Evolutionary conservation across 2,797 vertebrate species (phyloP), one percentile per base, ranked within the genome.

Genomic region (Chaenodraco wilsoni): DNA sequence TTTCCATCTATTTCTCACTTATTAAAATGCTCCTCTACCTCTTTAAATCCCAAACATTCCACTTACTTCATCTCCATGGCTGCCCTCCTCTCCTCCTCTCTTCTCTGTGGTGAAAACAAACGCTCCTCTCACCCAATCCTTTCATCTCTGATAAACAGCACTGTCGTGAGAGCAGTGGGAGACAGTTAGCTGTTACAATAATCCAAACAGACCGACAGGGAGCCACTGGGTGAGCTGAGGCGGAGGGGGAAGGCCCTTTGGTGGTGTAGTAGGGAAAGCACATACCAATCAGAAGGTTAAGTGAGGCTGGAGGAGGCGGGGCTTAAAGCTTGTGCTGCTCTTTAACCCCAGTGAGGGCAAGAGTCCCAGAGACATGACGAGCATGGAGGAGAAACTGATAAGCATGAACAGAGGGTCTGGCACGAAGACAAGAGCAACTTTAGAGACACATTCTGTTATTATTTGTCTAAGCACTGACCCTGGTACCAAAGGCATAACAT

Each of bases 21-120:
- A 67, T 76, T 76, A 71, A 72, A 69, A 13, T 11, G 65, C 11
- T 50, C 59, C 31, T 60, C 48, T 54, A 68, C 61, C 60, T 73
- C 65, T 63, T 69, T 11, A 58, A 55, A 65, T 15, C 56, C 58
- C 9, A 65, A 78, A 76, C 50, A 76, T 57, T 44, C 43, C 62
- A 92, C 91, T 90, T 92, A 94, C 93, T 85, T 89, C 2, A 76
- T 45, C 77, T 90, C 88, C 93, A 94, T 94, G 88, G 76, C 72
- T 69, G 71, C 71, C 74, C 41, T 69, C 58, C 56, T 73, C 23
- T 66, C 44, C 23, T 61, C 65, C 33, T 80, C 65, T 74, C 74
- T 48, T 62, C 60, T 74, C 57, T 17, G 51, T 41, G 40, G 10
- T 52, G 37, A 78, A 74, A 81, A 72, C 52, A 57, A 80, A 60